Conservation (phyloP, 2,888 invertebrate species). For the Clepsis dumicolana region DNA sequence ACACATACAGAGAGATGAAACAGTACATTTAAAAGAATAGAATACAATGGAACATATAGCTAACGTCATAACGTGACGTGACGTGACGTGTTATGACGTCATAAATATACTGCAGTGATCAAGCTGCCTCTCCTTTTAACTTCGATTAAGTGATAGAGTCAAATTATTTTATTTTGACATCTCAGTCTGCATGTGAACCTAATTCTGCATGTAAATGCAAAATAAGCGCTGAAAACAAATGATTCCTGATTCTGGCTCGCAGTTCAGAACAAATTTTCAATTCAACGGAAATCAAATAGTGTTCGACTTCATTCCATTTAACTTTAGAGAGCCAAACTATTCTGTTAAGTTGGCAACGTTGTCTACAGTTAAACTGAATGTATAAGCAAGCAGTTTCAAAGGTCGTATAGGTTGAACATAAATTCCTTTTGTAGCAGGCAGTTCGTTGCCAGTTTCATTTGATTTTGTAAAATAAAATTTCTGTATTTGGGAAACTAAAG, state of each 20-base stretch:
- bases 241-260: conserved; percentile 12
- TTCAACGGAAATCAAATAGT: conserved; percentile 39
- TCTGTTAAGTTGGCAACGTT: conserved; percentile 38
- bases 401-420: conserved; percentile 22
- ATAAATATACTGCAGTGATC: no score
- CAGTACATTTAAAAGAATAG: no score
- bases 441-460: not conserved
- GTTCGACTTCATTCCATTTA: conserved; percentile 42
- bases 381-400: conserved; percentile 38
- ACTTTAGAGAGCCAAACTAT: conserved; percentile 36
- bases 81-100: no score
- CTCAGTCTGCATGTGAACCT: no score
- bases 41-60: no score
- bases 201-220: conserved; percentile 9
- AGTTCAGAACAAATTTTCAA: conserved; percentile 25
- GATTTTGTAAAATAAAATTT: not conserved
- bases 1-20: no score
- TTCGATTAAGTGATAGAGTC: no score
- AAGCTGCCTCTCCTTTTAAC: no score
- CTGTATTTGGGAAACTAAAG: not conserved
- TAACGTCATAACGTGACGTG: no score
- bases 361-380: conserved; percentile 38
- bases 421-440: conserved; percentile 18
- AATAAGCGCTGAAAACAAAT: conserved; percentile 13
- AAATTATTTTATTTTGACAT: no score